A percentile compares a stretch with the other conserved stretches of the same genome.
These are phyloP conservation scores for Leptobrachium leishanense DNA, from an alignment of 2,113 vertebrate genomes.

Conservation along the genomic window DNA sequence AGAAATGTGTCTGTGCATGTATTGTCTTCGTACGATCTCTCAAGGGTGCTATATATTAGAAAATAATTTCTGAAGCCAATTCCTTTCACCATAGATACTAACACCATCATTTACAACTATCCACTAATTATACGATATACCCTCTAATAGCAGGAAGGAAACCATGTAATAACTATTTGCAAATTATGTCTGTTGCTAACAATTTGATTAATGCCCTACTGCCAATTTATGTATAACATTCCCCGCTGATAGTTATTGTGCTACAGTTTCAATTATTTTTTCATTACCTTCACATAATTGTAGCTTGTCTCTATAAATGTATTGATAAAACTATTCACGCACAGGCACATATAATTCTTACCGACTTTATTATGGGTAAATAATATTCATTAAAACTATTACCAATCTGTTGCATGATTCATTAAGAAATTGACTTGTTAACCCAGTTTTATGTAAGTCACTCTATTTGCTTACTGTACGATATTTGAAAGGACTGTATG, in stretches of 20 bases:
- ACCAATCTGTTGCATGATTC: too few relatives aligned
- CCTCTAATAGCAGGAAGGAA: slow-evolving; percentile 41
- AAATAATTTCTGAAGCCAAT: slow-evolving; percentile 46
- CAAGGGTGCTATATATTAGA: slow-evolving; percentile 40
- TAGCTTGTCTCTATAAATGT: background rate
- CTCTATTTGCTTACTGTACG: too few relatives aligned
- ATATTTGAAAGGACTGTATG: too few relatives aligned
- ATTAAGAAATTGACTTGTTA: too few relatives aligned
- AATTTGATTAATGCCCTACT: slow-evolving; percentile 34
- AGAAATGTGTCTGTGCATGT: slow-evolving; percentile 37
- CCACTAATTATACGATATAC: slow-evolving; percentile 38
- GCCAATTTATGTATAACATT: slow-evolving; percentile 23
- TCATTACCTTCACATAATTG: background rate
- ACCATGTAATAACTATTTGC: slow-evolving; percentile 45
- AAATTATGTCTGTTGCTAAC: slow-evolving; percentile 42
- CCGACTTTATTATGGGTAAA: too few relatives aligned
- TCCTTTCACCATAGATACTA: slow-evolving; percentile 38
- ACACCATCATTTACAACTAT: slow-evolving; percentile 29
- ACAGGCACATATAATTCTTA: background rate
- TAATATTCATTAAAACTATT: too few relatives aligned
- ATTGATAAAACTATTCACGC: background rate
- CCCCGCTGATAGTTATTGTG: slow-evolving; percentile 37
- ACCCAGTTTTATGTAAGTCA: too few relatives aligned
- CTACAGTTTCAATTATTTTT: slow-evolving; percentile 34
- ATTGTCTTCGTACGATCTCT: slow-evolving; percentile 28